A percentile compares a stretch with the other conserved stretches of the same genome.
phyloP scores from a whole-genome alignment of 2,797 vertebrate species.

The Labeo calbasu region DNA sequence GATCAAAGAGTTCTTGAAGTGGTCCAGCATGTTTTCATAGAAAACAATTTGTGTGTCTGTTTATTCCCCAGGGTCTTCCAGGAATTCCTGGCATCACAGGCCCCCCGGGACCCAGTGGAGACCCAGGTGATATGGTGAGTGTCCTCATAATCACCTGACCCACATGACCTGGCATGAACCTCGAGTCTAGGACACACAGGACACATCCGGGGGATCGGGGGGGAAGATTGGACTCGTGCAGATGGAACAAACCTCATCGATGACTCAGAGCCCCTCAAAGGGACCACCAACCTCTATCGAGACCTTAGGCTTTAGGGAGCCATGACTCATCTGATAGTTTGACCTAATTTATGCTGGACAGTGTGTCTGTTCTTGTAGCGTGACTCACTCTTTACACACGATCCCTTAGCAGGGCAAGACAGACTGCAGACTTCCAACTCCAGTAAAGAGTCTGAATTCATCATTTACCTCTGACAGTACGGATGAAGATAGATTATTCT shows the following conservation, averaged over 20 bases:
- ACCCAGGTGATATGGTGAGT: slow-evolving; percentile 86
- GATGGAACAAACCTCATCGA: slow-evolving; percentile 25
- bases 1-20: background rate
- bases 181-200: background rate
- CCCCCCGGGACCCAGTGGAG: slow-evolving; percentile 84
- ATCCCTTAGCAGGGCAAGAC: slow-evolving; percentile 17
- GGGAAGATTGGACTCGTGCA: slow-evolving; percentile 3
- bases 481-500: slow-evolving; percentile 35
- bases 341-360: slow-evolving; percentile 40
- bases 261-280: slow-evolving; percentile 37
- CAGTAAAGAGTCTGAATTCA: slow-evolving; percentile 28
- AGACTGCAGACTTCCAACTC: slow-evolving; percentile 12
- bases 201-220: slow-evolving; percentile 3
- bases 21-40: too few species aligned
- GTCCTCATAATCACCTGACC: slow-evolving; percentile 9
- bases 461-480: slow-evolving; percentile 33
- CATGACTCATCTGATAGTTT: slow-evolving; percentile 52
- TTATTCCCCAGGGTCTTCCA: slow-evolving; percentile 77
- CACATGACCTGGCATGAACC: background rate
- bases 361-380: slow-evolving; percentile 8
- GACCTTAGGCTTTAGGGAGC: slow-evolving; percentile 42
- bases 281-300: slow-evolving; percentile 35
- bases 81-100: slow-evolving; percentile 85
- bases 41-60: slow-evolving; percentile 42
- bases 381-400: slow-evolving; percentile 21